A percentile compares a stretch with the other conserved stretches of the same genome.
phyloP scores from a whole-genome alignment of 53 echinoderm and acorn worm species.

The Stichopus horrens region DNA sequence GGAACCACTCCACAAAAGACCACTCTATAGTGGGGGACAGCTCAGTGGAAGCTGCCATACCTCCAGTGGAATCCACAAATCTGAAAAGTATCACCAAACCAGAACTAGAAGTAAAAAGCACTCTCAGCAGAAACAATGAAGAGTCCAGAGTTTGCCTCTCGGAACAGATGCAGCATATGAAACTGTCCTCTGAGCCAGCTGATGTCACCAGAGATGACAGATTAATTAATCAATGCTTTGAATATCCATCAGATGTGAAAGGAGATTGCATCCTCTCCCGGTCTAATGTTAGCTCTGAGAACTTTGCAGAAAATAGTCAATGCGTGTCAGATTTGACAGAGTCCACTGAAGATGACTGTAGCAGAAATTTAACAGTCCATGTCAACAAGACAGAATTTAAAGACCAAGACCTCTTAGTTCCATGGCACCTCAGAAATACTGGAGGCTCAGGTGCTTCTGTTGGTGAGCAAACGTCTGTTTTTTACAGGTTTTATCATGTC shows the following conservation, averaged over 20 bases:
- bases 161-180: neutral
- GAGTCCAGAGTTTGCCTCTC: neutral
- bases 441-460: constrained; percentile 12
- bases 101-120: neutral
- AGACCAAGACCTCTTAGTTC: constrained; percentile 89
- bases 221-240: neutral
- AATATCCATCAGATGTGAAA: neutral
- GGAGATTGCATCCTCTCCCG: neutral
- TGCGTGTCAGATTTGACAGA: neutral
- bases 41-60: neutral
- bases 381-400: constrained; percentile 87
- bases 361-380: constrained; percentile 54
- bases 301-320: neutral
- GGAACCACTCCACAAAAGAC: neutral
- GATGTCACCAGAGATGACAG: neutral
- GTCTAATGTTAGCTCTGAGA: neutral
- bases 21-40: neutral
- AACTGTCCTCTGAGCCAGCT: neutral
- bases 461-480: constrained; percentile 53
- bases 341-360: neutral
- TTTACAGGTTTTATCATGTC: constrained; percentile 91
- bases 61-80: neutral
- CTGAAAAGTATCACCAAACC: neutral
- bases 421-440: constrained; percentile 80
- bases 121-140: neutral